phyloP scores from a whole-genome alignment of 1,140 invertebrate genomes.

The Holotrichia oblita region DNA sequence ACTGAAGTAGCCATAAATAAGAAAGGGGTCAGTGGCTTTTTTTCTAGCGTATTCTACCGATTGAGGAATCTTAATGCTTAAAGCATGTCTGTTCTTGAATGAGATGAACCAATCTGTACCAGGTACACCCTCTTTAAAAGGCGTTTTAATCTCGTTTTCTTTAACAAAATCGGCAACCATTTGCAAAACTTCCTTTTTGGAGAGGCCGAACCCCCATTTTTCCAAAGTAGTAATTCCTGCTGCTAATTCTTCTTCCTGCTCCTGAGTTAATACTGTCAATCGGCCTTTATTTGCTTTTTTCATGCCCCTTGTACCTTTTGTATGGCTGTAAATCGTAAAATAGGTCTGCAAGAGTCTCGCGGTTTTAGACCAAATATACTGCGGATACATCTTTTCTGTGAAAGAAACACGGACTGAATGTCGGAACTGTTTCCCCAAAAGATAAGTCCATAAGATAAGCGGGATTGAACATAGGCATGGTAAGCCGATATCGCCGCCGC shows the following conservation, averaged over 20 bases:
- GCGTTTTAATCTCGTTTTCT: conserved; percentile 51
- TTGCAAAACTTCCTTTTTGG: conserved; percentile 53
- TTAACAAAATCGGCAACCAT: conserved; percentile 52
- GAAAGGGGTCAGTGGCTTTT: conserved; percentile 42
- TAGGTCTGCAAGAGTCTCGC: no score
- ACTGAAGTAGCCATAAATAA: conserved; percentile 38
- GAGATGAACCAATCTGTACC: conserved; percentile 58
- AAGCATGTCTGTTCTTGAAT: conserved; percentile 55
- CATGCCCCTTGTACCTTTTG: neutral
- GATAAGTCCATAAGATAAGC: no score
- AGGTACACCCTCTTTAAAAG: conserved; percentile 58
- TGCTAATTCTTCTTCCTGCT: conserved; percentile 51
- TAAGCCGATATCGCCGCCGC: no score
- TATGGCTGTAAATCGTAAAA: no score
- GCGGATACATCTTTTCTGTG: no score
- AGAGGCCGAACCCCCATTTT: conserved; percentile 56
- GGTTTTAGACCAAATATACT: no score
- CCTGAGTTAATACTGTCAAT: conserved; percentile 24
- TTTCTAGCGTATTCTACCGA: conserved; percentile 37
- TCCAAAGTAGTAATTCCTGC: conserved; percentile 50
- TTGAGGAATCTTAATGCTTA: conserved; percentile 35
- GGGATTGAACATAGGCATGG: no score
- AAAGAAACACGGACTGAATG: no score
- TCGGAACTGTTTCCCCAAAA: no score
- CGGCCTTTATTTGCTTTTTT: conserved; percentile 30